phyloP scores from a whole-genome alignment of 2,888 invertebrate species.

The Dicroscelio sp. region DNA sequence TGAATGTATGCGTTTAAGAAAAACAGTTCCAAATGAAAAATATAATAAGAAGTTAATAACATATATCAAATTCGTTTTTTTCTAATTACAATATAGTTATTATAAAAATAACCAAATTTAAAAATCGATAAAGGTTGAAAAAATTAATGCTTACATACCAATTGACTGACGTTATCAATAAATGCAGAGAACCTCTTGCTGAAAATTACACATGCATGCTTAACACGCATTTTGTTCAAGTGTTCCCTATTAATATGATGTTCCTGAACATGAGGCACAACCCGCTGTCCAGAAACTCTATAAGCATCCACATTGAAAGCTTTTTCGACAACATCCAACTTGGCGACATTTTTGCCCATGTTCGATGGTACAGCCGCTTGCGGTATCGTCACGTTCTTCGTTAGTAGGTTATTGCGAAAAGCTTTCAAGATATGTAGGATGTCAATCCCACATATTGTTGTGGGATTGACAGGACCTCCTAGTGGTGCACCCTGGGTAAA shows the following conservation, averaged over 20 bases:
- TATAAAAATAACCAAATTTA: not conserved
- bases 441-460: too few relatives aligned
- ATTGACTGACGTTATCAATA: constrained; percentile 5
- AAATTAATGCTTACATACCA: not conserved
- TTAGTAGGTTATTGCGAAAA: constrained; percentile 66
- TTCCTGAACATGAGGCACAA: constrained; percentile 25
- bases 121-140: too few relatives aligned
- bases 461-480: too few relatives aligned
- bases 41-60: too few relatives aligned
- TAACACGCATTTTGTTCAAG: constrained; percentile 35
- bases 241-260: not conserved
- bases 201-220: not conserved
- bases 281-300: not conserved
- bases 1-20: too few relatives aligned
- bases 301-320: constrained; percentile 20
- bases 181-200: not conserved
- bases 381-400: constrained; percentile 42
- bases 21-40: too few relatives aligned
- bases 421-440: not conserved
- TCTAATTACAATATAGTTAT: not conserved
- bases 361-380: not conserved
- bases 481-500: too few relatives aligned
- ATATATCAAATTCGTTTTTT: too few relatives aligned
- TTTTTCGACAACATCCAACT: constrained; percentile 9
- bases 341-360: not conserved